A percentile compares a stretch with the other conserved stretches of the same genome.
These are phyloP conservation scores for Sinopyrophorus schimmeli DNA, from an alignment of 2,888 invertebrate genomes.

Conservation along the genomic window DNA sequence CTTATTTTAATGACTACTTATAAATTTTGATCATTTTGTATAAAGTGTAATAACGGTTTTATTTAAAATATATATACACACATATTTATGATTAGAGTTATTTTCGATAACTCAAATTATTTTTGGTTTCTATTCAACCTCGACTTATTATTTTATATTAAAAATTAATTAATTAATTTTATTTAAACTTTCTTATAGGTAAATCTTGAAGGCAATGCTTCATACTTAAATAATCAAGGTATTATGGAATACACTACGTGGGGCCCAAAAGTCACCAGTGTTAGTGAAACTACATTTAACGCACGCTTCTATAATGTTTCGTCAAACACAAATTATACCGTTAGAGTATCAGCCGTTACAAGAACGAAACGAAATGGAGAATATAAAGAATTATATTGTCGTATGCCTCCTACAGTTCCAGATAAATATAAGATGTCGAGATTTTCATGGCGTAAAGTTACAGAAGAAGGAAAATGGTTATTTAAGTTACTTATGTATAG, in stretches of 20 bases:
- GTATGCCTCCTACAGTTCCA: slow-evolving; percentile 73
- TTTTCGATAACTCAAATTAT: too few relatives aligned
- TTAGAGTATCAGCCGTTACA: slow-evolving; percentile 76
- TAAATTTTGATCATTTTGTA: too few relatives aligned
- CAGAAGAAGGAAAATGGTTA: slow-evolving; percentile 68
- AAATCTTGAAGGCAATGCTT: slow-evolving; percentile 60
- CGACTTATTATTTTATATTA: too few relatives aligned
- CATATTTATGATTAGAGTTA: too few relatives aligned
- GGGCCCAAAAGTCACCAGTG: slow-evolving; percentile 64
- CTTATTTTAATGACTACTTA: too few relatives aligned
- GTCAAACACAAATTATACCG: slow-evolving; percentile 84
- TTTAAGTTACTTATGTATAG: slow-evolving; percentile 76
- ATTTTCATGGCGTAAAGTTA: slow-evolving; percentile 65
- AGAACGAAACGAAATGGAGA: slow-evolving; percentile 74
- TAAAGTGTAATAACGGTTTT: too few relatives aligned
- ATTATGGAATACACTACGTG: slow-evolving; percentile 58
- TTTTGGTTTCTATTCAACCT: slow-evolving; percentile 2
- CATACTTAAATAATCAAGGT: slow-evolving; percentile 60
- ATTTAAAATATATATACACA: too few relatives aligned
- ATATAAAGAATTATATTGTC: slow-evolving; percentile 65
- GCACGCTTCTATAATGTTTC: slow-evolving; percentile 70
- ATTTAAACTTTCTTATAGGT: slow-evolving; percentile 44
- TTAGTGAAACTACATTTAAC: slow-evolving; percentile 57
- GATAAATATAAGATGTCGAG: slow-evolving; percentile 64
- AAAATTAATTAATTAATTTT: too few relatives aligned